Evolutionary conservation across 2,888 invertebrate genomes (phyloP), one percentile per base, ranked within the genome.

Genomic region (Eulithis prunata): DNA sequence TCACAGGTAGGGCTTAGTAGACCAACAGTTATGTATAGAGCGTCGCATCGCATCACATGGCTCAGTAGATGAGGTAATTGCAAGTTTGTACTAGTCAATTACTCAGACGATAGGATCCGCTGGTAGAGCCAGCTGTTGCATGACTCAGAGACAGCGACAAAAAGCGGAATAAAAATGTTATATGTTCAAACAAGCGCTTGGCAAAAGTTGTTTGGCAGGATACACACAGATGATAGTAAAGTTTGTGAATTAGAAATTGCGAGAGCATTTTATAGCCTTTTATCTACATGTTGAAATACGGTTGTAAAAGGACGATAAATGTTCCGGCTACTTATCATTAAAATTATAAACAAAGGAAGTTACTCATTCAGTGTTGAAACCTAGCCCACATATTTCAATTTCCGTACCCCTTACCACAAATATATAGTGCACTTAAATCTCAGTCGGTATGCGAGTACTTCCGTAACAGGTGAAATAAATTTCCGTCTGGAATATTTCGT

Each of bases 21-120:
- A 54, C 32, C 46, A 58, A 51, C 49, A 64, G 67, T 64, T 74
- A 73, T 73, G 66, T 74, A 72, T 73, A 65, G 67, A 72, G 72
- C 78, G 77, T 77, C 73, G 79, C 8, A 83, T 78, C 77, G 74
- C 78, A 75, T 76, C 76, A 78, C 79, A 82, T 79, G 82, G 80
- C 70, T 80, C 78, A 85, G 79, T 81, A 78, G 76, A 62, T 77
- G 70, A 73, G 70, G 69, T 86, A 85, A 87, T 87, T 83, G 77
- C 79, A 67, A 49, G 59, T 53, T 28, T 47, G 46, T 51, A 58
- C 54, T 45, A 46, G 21, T 62, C 54, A 12, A 62, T 66, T 62
- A 66, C 51, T 51, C 58, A 59, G 54, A 46, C 59, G 59, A 62
- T 56, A 46, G 41, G 47, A 54, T 63, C 55, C 45, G 57, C 21